These are phyloP conservation scores for Pasiphila rectangulata DNA, from an alignment of 2,888 invertebrate species.

Conservation along the genomic window DNA sequence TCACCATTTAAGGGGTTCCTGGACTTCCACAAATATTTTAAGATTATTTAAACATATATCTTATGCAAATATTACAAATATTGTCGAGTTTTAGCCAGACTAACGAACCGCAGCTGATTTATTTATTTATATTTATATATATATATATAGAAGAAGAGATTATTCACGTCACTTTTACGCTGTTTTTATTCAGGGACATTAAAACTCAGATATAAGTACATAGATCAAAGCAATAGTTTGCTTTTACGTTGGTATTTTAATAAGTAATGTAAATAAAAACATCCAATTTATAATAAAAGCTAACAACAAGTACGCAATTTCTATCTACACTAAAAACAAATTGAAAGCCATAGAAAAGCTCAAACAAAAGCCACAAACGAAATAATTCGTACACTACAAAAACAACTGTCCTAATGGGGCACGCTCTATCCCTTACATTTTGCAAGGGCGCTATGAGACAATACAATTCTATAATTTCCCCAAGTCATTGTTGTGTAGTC, in stretches of 20 bases:
- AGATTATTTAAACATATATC: too few relatives aligned
- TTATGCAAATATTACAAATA: too few relatives aligned
- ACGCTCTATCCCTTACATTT: conserved; percentile 20
- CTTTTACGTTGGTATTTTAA: too few relatives aligned
- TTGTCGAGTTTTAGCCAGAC: too few relatives aligned
- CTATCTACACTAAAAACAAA: conserved; percentile 14
- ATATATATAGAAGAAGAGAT: too few relatives aligned
- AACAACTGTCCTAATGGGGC: conserved; percentile 24
- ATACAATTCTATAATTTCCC: conserved; percentile 52
- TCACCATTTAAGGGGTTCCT: too few relatives aligned
- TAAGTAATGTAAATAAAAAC: too few relatives aligned
- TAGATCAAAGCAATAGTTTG: background rate
- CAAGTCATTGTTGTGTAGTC: conserved; percentile 61
- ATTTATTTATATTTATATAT: too few relatives aligned
- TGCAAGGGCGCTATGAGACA: conserved; percentile 31
- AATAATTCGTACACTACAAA: conserved; percentile 23
- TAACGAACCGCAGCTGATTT: too few relatives aligned
- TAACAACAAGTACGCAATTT: conserved; percentile 7
- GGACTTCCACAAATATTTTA: too few relatives aligned
- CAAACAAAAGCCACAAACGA: conserved; percentile 21
- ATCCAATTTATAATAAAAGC: background rate
- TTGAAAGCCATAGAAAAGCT: conserved; percentile 13
- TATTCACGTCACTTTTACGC: too few relatives aligned
- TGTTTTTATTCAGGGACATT: background rate
- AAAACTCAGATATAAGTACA: background rate